These are phyloP conservation scores for Gymnothorax javanicus DNA, from an alignment of 2,797 vertebrate species.

Conservation along the genomic window DNA sequence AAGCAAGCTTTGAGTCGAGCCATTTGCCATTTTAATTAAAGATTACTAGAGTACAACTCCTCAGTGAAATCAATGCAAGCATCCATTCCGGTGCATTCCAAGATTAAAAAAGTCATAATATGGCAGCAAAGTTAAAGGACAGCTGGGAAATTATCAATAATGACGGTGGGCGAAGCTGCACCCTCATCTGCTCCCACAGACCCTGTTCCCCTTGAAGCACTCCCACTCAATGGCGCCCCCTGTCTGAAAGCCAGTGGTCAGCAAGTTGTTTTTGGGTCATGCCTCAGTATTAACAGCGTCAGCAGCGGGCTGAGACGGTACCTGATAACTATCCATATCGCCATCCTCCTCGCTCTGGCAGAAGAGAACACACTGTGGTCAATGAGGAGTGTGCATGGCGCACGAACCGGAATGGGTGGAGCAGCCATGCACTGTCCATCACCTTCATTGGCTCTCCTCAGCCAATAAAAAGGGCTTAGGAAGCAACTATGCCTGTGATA, in stretches of 20 bases:
- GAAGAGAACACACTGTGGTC: constrained; percentile 86
- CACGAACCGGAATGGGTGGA: constrained; percentile 50
- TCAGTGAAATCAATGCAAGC: background rate
- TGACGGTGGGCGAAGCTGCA: background rate
- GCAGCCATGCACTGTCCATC: background rate
- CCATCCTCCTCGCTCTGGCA: constrained; percentile 92
- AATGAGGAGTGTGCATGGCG: constrained; percentile 52
- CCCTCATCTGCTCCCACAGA: background rate
- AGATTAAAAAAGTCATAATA: background rate
- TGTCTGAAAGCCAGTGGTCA: constrained; percentile 70
- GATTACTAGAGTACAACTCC: background rate
- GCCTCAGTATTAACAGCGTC: constrained; percentile 76
- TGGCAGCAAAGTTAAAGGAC: background rate
- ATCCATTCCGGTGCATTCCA: background rate
- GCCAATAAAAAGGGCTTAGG: background rate
- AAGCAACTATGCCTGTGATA: background rate
- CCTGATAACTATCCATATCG: constrained; percentile 99
- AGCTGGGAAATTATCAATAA: background rate
- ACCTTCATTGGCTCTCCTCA: background rate
- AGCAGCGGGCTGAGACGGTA: constrained; percentile 76
- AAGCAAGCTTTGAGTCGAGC: background rate
- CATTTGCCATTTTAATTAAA: background rate
- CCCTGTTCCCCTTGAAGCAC: constrained; percentile 34
- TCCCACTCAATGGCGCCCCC: constrained; percentile 40
- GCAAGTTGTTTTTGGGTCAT: constrained; percentile 82